phyloP scores from a whole-genome alignment of 1,140 invertebrate species.

The Sitobion miscanthi region DNA sequence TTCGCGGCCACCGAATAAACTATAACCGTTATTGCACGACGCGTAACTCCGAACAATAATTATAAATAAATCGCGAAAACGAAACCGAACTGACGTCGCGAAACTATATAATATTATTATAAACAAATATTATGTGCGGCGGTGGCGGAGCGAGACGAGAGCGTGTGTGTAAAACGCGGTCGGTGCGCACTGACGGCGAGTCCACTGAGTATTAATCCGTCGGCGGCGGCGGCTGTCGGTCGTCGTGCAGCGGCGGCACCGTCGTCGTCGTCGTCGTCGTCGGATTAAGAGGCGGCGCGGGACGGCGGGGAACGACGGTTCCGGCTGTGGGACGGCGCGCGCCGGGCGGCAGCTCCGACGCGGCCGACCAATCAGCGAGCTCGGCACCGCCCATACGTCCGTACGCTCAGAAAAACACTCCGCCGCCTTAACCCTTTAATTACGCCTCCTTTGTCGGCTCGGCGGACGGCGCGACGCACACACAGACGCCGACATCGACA shows the following conservation, averaged over 20 bases:
- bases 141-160: not conserved
- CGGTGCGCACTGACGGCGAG: constrained; percentile 40
- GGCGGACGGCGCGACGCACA: not conserved
- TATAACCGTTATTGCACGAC: not conserved
- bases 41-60: not conserved
- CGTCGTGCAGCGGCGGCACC: too few relatives aligned
- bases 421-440: constrained; percentile 41
- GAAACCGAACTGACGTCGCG: not conserved
- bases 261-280: not conserved
- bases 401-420: not conserved
- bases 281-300: not conserved
- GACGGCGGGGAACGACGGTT: not conserved
- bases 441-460: constrained; percentile 48
- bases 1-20: not conserved
- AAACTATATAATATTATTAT: too few relatives aligned
- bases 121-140: not conserved
- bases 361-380: not conserved
- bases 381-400: not conserved
- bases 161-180: not conserved
- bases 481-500: not conserved
- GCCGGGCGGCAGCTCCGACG: not conserved
- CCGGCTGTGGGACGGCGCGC: not conserved
- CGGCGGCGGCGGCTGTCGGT: not conserved
- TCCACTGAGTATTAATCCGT: constrained; percentile 19
- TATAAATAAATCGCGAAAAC: not conserved